A percentile compares a stretch with the other conserved stretches of the same genome.
Evolutionary conservation across 2,113 vertebrate genomes (phyloP).

Genomic region (Elanus axillaris): DNA sequence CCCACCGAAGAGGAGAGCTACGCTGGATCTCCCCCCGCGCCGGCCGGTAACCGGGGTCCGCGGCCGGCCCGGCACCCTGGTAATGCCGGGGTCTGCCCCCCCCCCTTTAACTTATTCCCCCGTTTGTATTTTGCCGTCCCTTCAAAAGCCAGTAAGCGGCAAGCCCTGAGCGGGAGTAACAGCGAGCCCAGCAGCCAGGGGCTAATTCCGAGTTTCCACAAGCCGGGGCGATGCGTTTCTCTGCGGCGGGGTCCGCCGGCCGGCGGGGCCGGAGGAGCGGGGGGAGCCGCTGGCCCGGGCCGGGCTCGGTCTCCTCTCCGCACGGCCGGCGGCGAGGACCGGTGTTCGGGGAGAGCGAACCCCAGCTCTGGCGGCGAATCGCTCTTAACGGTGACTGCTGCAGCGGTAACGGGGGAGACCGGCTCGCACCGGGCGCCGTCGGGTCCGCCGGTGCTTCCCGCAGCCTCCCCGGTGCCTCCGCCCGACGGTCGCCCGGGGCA

Average conservation of each 20-base stretch:
- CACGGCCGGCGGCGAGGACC: neutral
- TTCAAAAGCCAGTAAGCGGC: neutral
- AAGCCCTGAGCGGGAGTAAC: neutral
- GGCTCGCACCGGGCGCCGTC: neutral
- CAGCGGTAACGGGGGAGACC: neutral
- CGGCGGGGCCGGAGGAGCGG: too few relatives aligned
- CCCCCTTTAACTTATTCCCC: neutral
- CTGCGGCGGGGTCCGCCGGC: neutral
- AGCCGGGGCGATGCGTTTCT: accelerated
- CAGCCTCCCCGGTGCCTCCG: neutral
- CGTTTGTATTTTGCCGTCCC: neutral
- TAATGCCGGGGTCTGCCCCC: neutral
- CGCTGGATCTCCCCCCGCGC: neutral
- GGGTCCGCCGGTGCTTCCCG: neutral
- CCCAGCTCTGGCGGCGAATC: neutral
- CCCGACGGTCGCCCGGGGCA: neutral
- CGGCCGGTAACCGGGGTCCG: neutral
- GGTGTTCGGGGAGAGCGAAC: neutral
- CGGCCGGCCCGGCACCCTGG: neutral
- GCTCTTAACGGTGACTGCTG: neutral
- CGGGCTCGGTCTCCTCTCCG: neutral
- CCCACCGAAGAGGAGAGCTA: neutral
- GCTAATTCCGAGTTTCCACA: neutral
- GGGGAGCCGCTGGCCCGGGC: too few relatives aligned
- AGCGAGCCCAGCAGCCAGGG: neutral